Base-by-base conservation (phyloP, 2,113 vertebrate genomes). In the Actinemys pallida region DNA sequence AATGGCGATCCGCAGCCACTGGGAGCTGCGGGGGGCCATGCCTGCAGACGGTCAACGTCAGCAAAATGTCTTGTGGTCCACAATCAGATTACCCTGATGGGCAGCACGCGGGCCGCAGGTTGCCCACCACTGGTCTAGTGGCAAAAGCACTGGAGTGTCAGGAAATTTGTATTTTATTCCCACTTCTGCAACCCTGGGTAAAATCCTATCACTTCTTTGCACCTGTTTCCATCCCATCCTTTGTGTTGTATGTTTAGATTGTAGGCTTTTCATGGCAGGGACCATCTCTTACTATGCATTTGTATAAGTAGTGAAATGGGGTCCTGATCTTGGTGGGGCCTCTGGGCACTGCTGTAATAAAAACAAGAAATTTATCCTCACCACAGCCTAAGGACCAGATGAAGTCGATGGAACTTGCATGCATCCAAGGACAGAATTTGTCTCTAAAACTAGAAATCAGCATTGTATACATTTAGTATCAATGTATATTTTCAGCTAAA, bases 361-460 rank as follows among this genome's bases (percentile, higher is more conserved):
- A 54, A 87, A 16, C 59, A 62, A 35, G 29, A 62, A 89, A 83
- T 4, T 10, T 1, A 76, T 91, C 10, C 14, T 87, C 89, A 81
- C 53, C 78, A 8, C 49, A 59, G 10, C 7, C 20, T 69, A 94
- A 90, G 86, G 9, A 47, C 76, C 52, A 47, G 42, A 54, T 59
- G 14, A 96, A 88, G 4, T 69, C 25, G 69, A 75, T 54, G 78
- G 53, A 13, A 83, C 79, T n/a, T 50, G 57, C 3, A 83, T 89
- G 84, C 29, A 86, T 80, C 17, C 84, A 45, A 88, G 92, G n/a
- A 31, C 10, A 87, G 35, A 83, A 86, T 79, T 79, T 86, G 79
- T 2, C 90, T 92, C 93, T 81, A 22, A 87, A 35, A 13, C 59
- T 78, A 10, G 62, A 90, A 94, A 81, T 86, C 20, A 86, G 29